These are phyloP conservation scores for Drosophila diplacantha DNA, from an alignment of 2,888 invertebrate genomes.

Conservation along the genomic window DNA sequence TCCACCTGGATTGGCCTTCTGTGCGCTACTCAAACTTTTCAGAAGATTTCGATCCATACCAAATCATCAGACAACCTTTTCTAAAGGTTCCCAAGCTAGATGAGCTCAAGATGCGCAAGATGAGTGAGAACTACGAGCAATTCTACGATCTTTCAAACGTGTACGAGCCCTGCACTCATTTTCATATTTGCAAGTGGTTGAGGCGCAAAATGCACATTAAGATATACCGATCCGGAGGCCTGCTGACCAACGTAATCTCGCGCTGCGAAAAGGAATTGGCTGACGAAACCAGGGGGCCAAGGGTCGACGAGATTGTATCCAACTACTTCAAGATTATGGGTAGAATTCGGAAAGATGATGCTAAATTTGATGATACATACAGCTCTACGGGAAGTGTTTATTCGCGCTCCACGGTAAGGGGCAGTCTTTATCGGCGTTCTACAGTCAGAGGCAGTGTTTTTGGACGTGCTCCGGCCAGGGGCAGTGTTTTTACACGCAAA, in stretches of 20 bases:
- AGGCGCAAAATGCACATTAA: slow-evolving; percentile 51
- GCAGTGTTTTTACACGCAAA: no score
- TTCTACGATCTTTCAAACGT: slow-evolving; percentile 58
- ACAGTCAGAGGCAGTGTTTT: no score
- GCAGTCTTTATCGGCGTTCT: no score
- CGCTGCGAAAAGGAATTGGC: slow-evolving; percentile 49
- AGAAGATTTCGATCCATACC: slow-evolving; percentile 72
- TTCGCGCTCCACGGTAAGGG: no score
- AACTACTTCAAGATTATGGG: no score
- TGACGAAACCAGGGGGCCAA: slow-evolving; percentile 24
- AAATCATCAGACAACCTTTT: slow-evolving; percentile 65
- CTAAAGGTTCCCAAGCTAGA: slow-evolving; percentile 62
- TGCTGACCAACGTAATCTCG: slow-evolving; percentile 50
- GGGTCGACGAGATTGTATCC: slow-evolving; percentile 44
- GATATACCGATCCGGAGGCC: slow-evolving; percentile 54
- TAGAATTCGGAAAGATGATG: slow-evolving; percentile 26
- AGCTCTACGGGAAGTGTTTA: neutral
- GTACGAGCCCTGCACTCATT: slow-evolving; percentile 43
- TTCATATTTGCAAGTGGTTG: slow-evolving; percentile 62
- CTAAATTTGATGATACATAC: neutral
- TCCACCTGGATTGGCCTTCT: slow-evolving; percentile 63
- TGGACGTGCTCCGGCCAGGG: no score
- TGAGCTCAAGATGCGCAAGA: slow-evolving; percentile 45
- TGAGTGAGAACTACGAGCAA: slow-evolving; percentile 52
- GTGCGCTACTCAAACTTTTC: slow-evolving; percentile 64